A percentile compares a stretch with the other conserved stretches of the same genome.
phyloP scores from a whole-genome alignment of 2,888 invertebrate species.

The Papilio demoleus region DNA sequence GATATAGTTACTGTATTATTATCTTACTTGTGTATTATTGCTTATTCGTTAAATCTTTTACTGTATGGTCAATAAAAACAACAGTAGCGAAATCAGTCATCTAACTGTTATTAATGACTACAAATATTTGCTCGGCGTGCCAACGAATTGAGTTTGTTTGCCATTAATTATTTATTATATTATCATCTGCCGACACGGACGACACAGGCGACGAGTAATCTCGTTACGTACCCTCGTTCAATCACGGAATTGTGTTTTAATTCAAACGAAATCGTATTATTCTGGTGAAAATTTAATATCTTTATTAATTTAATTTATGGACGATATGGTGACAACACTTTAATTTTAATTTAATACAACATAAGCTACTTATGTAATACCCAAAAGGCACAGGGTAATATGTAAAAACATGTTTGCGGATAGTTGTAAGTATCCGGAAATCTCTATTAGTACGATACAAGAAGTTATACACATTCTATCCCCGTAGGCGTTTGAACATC shows the following conservation, averaged over 20 bases:
- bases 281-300: conserved; percentile 5
- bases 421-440: conserved; percentile 30
- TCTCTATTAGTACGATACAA: conserved; percentile 28
- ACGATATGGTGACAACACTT: background rate
- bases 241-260: conserved; percentile 38
- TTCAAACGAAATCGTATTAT: conserved; percentile 16
- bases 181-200: conserved; percentile 18
- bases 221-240: conserved; percentile 27
- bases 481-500: conserved; percentile 27
- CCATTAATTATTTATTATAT: conserved; percentile 43
- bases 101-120: conserved; percentile 25
- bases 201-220: conserved; percentile 28
- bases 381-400: conserved; percentile 6
- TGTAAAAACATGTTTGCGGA: conserved; percentile 8
- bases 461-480: conserved; percentile 28
- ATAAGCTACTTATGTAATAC: no score
- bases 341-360: background rate
- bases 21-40: background rate
- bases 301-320: background rate
- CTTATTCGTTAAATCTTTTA: background rate
- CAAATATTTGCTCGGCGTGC: conserved; percentile 35
- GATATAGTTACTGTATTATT: background rate
- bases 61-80: conserved; percentile 8
- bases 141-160: conserved; percentile 41
- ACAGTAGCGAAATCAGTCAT: background rate